Evolutionary conservation across 2,113 vertebrate genomes (phyloP).

Genomic region (Heptranchias perlo): DNA sequence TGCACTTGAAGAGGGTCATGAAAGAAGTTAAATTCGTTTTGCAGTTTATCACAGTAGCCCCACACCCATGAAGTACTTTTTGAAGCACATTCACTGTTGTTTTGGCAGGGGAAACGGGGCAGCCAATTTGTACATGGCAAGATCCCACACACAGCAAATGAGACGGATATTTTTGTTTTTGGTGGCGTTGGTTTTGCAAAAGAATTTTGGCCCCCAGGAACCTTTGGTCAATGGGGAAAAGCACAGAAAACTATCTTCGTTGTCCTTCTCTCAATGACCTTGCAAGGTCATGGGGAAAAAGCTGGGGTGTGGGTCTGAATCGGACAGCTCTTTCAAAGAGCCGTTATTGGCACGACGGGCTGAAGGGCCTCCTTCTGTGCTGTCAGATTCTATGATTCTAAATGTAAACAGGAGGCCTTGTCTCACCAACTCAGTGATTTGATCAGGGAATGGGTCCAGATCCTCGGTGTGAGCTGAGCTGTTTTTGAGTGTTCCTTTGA

Average conservation of each 20-base stretch:
- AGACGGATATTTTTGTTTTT: no score
- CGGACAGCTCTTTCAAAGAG: no score
- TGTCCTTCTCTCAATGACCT: not conserved
- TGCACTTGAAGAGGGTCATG: no score
- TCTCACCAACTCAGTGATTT: not conserved
- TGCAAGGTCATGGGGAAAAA: no score
- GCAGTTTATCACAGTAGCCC: no score
- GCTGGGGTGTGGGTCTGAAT: no score
- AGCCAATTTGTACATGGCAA: not conserved
- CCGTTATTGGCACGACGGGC: no score
- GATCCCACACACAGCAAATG: not conserved
- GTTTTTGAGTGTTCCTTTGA: not conserved
- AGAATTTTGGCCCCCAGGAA: not conserved
- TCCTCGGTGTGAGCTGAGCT: not conserved
- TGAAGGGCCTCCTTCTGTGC: no score
- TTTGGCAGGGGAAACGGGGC: not conserved
- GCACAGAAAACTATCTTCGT: not conserved
- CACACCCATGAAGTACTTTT: not conserved
- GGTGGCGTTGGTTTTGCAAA: not conserved
- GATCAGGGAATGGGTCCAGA: not conserved
- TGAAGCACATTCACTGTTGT: not conserved
- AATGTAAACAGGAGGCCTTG: not conserved
- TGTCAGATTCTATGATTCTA: no score
- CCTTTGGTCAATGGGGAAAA: not conserved
- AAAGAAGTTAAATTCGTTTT: not conserved